These are phyloP conservation scores for Hypercompe scribonia DNA, from an alignment of 2,888 invertebrate species.

Conservation along the genomic window DNA sequence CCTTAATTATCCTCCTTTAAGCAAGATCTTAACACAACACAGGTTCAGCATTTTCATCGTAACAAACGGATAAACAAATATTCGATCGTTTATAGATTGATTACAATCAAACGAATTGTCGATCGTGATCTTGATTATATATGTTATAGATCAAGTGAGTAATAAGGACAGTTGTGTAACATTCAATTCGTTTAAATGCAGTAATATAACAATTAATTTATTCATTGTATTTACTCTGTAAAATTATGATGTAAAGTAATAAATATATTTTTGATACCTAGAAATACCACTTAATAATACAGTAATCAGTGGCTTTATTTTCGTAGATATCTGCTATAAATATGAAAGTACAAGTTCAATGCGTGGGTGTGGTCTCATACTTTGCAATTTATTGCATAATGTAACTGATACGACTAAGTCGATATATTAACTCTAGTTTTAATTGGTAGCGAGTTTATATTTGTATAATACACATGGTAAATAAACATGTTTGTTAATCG, in stretches of 20 bases:
- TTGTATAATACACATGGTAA: too few relatives aligned
- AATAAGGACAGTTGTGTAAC: not conserved
- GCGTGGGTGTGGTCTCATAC: not conserved
- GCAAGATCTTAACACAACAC: not conserved
- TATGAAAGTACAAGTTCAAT: not conserved
- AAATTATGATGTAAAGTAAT: not conserved
- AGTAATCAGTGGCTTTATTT: not conserved
- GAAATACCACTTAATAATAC: not conserved
- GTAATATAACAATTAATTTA: not conserved
- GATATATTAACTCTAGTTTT: not conserved
- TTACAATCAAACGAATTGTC: not conserved
- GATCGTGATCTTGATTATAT: conserved; percentile 9
- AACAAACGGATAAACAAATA: not conserved
- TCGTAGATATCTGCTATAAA: not conserved
- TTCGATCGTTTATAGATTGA: not conserved
- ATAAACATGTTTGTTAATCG: not conserved
- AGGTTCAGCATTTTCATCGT: not conserved
- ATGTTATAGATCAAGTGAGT: conserved; percentile 1
- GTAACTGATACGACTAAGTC: not conserved
- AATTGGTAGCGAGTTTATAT: not conserved
- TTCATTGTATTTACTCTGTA: not conserved
- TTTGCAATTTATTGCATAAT: not conserved
- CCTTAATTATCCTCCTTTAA: not conserved
- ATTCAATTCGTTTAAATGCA: not conserved
- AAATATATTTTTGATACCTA: not conserved